Conservation (phyloP, 2,797 vertebrate genomes). For the Poecile montanus region DNA sequence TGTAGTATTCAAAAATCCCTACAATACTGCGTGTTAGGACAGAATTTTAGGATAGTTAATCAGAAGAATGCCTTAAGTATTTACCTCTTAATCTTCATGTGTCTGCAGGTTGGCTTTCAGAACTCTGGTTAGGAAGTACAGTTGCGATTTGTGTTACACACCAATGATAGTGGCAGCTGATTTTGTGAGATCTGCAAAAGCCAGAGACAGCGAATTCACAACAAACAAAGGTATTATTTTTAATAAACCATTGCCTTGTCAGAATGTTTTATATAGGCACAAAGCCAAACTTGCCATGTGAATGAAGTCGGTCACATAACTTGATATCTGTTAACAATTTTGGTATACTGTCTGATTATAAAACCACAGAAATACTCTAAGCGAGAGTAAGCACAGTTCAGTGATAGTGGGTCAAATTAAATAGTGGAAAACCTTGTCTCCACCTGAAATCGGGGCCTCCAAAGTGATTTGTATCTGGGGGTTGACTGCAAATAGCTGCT, state of each 20-base stretch:
- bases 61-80: neutral
- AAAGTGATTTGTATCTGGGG: neutral
- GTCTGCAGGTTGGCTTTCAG: conserved; percentile 89
- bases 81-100: neutral
- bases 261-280: neutral
- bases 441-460: neutral
- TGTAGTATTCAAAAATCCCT: neutral
- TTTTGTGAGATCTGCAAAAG: conserved; percentile 93
- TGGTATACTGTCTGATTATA: neutral
- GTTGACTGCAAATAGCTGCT: neutral
- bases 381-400: neutral
- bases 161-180: conserved; percentile 97
- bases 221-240: conserved; percentile 84
- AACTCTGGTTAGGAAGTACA: conserved; percentile 91
- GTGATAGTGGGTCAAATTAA: neutral
- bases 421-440: neutral
- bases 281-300: neutral
- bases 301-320: neutral
- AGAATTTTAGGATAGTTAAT: neutral
- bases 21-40: neutral
- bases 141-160: conserved; percentile 94
- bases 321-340: neutral
- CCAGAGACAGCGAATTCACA: conserved; percentile 97
- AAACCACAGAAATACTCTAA: neutral
- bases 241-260: neutral